Conservation (phyloP, 2,113 vertebrate species). For the Dipodomys spectabilis region DNA sequence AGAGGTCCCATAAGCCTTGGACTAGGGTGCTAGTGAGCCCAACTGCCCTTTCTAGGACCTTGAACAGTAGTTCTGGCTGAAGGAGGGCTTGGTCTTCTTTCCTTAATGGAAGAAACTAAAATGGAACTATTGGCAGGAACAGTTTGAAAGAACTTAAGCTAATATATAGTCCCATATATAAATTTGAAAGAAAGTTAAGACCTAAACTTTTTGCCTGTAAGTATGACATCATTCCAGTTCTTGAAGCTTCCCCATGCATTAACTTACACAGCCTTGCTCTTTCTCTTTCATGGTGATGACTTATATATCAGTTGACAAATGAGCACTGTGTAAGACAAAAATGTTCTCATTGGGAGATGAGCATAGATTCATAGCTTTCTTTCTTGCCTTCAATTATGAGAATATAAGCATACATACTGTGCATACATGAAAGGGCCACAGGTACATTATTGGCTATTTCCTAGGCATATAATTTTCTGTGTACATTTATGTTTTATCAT, state of each 20-base stretch:
- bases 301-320: constrained; percentile 45
- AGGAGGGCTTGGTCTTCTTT: background rate
- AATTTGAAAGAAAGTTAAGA: constrained; percentile 66
- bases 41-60: background rate
- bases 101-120: background rate
- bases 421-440: background rate
- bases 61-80: background rate
- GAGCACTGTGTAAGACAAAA: constrained; percentile 38
- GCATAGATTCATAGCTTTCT: constrained; percentile 2
- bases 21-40: background rate
- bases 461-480: constrained; percentile 39
- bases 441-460: constrained; percentile 40
- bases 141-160: constrained; percentile 53
- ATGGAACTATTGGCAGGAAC: constrained; percentile 47
- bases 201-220: constrained; percentile 13
- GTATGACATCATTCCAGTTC: constrained; percentile 14
- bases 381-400: background rate
- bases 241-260: background rate
- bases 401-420: background rate
- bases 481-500: constrained; percentile 63
- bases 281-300: background rate
- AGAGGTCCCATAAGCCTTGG: background rate
- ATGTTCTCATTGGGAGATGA: constrained; percentile 61
- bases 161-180: constrained; percentile 32
- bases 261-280: background rate